Evolutionary conservation across 2,113 vertebrate species (phyloP), one percentile per base, ranked within the genome.

Genomic region (Sakesphorus luctuosus): DNA sequence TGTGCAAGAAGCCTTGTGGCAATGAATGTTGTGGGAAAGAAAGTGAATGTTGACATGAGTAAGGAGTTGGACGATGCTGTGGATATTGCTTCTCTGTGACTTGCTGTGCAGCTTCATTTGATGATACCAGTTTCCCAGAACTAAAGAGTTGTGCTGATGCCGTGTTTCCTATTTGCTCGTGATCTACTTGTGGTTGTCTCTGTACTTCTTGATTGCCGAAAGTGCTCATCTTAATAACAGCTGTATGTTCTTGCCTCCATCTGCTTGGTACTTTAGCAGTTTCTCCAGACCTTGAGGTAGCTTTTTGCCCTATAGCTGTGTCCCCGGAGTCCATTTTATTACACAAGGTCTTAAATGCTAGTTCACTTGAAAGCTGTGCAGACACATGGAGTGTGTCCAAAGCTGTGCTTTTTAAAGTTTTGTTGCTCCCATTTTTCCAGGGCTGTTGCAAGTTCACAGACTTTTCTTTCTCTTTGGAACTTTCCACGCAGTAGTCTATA

Each of bases 21-120:
- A 99, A 98, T 21, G 99, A 98, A 97, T 98, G 99, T 96, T 99
- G 99, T 78, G 99, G 99, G 96, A 99, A 99, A 58, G 99, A 98
- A 86, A 99, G 99, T 33, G 98, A 98, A 83, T 99, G 98, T 75
- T 98, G 98, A 97, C 98, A 99, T 96, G 98, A 95, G 66, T 98
- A 99, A 38, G 98, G 98, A 87, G 97, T 98, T 11, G 98, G 98
- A 83, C 98, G 98, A 93, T 98, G 98, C 46, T 98, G 98, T 62
- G 98, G 94, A 93, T 98, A 98, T 94, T 98, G 99, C 97, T 98
- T 98, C 96, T 99, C 99, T 77, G 98, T 96, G 96, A 98, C 98
- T 94, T 98, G 98, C 49, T 97, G 98, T 61, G 97, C 97, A 81
- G 97, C 96, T 90, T 98, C 98, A 49, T 98, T 97, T 20, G 98